These are phyloP conservation scores for Lepas anatifera DNA, from an alignment of 2,888 invertebrate genomes.

Conservation along the genomic window DNA sequence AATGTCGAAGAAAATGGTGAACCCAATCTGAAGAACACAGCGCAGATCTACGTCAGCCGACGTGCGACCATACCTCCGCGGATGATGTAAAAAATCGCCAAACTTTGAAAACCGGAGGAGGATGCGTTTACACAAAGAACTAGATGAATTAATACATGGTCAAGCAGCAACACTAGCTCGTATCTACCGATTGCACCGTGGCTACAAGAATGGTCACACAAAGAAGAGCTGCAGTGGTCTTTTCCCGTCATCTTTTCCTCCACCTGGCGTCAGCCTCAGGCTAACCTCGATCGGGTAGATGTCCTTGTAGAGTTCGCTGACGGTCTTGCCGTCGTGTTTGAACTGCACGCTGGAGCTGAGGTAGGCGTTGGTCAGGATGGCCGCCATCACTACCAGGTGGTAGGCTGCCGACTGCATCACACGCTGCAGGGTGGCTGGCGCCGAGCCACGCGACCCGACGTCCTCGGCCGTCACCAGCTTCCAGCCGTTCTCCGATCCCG, in stretches of 20 bases:
- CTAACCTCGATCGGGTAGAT: constrained; percentile 85
- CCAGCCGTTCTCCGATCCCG: constrained; percentile 91
- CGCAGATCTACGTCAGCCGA: too few species aligned
- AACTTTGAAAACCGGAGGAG: too few species aligned
- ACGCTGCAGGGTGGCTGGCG: constrained; percentile 71
- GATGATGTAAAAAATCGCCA: too few species aligned
- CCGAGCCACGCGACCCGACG: constrained; percentile 78
- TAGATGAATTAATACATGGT: too few species aligned
- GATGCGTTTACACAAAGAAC: too few species aligned
- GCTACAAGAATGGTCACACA: too few species aligned
- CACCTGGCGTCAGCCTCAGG: too few species aligned
- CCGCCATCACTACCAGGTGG: constrained; percentile 81
- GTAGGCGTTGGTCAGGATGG: constrained; percentile 89
- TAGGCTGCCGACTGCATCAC: constrained; percentile 84
- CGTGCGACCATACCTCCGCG: too few species aligned
- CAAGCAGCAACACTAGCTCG: too few species aligned
- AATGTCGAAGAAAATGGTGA: constrained; percentile 84
- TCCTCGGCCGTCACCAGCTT: constrained; percentile 91
- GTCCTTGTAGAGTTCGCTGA: constrained; percentile 64
- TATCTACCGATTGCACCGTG: too few species aligned
- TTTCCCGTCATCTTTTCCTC: too few species aligned
- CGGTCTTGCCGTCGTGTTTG: constrained; percentile 56
- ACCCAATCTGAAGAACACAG: constrained; percentile 63
- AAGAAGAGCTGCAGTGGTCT: too few species aligned
- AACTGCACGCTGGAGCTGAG: constrained; percentile 93